Evolutionary conservation across 2,888 invertebrate species (phyloP).

Genomic region (Megastigmus dorsalis): DNA sequence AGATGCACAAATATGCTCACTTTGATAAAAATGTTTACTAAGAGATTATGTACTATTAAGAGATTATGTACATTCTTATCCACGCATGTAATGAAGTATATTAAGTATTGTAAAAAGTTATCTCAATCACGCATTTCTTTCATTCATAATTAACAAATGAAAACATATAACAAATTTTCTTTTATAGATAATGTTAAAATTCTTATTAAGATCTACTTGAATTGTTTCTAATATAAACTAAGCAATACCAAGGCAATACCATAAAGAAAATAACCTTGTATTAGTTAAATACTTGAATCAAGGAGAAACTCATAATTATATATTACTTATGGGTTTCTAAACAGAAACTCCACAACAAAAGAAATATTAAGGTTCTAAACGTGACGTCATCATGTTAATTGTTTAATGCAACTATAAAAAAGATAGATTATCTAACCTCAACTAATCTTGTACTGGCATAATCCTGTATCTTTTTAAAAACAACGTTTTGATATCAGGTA

Average conservation of each 20-base stretch:
- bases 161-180: not conserved
- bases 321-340: too few relatives aligned
- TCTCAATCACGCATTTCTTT: not conserved
- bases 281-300: too few relatives aligned
- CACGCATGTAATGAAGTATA: not conserved
- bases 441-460: not conserved
- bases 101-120: not conserved
- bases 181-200: too few relatives aligned
- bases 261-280: too few relatives aligned
- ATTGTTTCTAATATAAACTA: too few relatives aligned
- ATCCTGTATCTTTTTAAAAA: too few relatives aligned
- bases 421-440: not conserved
- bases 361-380: not conserved
- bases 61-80: constrained; percentile 5
- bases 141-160: not conserved
- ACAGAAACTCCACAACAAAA: not conserved
- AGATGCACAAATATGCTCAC: not conserved
- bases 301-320: too few relatives aligned
- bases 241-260: too few relatives aligned
- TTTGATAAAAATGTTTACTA: constrained; percentile 27
- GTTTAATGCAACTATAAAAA: not conserved
- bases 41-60: not conserved
- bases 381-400: constrained; percentile 27
- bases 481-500: too few relatives aligned
- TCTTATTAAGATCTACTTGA: too few relatives aligned